Base-by-base conservation (phyloP, 2,797 vertebrate species). In the Gobio occitaniae region DNA sequence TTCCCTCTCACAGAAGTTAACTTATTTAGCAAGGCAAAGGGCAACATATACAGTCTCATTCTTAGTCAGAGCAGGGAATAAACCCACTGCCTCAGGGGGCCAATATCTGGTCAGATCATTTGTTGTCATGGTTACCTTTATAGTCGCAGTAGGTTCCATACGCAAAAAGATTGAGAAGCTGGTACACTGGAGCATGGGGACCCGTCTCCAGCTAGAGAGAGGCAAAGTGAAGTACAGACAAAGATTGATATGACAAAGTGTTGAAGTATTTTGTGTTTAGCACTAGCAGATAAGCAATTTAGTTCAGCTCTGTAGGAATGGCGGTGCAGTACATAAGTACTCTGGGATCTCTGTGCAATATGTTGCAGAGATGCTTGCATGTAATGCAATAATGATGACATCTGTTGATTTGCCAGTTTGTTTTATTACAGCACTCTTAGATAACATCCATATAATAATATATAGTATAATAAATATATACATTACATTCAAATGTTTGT, bases 111-210 rank as follows among this genome's bases (percentile, higher is more conserved):
- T 80, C 86, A 86, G 75, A 76, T 84, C 81, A 81, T 87, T 84
- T 86, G 86, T 86, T 85, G 85, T 87, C 83, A 74, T 83, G 75
- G 85, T 91, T 95, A 99, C 98, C 97, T 96, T 98, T 95, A 92
- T 98, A 99, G 94, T 99, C 97, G 65, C 97, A 95, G 87, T 98
- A 99, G 72, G 97, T 99, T 93, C 98, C 97, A 84, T 98, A 98
- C 83, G 97, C 97, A 89, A 99, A 99, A 92, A 99, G 96, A 87
- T 97, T 97, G 90, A 99, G 97, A 81, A 99, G 96, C 87, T 97
- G 97, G 92, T 96, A 98, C 10, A 97, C 94, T 6, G 97, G 95
- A 50, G 97, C 96, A 83, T 98, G 97, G 89, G 96, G 95, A 87
- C 96, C 95, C 0, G 94, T 94, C 94, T 96, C 95, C 94, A 96